Conservation (phyloP, 2,113 vertebrate genomes). For the Tamias sibiricus region DNA sequence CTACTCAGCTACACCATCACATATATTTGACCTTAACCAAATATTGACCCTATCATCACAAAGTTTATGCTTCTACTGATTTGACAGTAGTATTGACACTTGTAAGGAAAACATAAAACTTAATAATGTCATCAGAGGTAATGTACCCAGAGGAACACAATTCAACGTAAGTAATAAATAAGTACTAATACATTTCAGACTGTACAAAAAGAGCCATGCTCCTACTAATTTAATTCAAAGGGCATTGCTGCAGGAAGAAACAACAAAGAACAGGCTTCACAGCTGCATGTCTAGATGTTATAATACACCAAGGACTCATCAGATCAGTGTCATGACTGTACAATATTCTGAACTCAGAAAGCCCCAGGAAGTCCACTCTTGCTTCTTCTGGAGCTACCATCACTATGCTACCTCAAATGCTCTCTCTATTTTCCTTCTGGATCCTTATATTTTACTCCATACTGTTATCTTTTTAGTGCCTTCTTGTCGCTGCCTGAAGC, state of each 20-base stretch:
- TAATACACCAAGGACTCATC: neutral
- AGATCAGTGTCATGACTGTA: neutral
- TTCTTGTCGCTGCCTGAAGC: no score
- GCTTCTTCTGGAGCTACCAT: neutral
- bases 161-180: neutral
- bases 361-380: neutral
- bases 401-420: no score
- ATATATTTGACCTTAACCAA: conserved; percentile 4
- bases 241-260: neutral
- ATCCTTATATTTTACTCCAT: neutral
- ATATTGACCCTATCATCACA: neutral
- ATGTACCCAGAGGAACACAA: neutral
- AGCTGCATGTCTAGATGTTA: neutral
- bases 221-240: neutral
- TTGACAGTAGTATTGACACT: neutral
- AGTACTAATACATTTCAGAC: neutral
- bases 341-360: neutral
- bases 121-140: neutral
- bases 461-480: neutral
- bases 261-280: neutral
- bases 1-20: neutral
- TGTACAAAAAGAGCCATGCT: neutral
- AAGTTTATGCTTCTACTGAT: neutral
- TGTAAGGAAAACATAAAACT: neutral
- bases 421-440: no score